A percentile compares a stretch with the other conserved stretches of the same genome.
These are phyloP conservation scores for Mus spretus DNA, from an alignment of 2,797 vertebrate species.

Conservation along the genomic window DNA sequence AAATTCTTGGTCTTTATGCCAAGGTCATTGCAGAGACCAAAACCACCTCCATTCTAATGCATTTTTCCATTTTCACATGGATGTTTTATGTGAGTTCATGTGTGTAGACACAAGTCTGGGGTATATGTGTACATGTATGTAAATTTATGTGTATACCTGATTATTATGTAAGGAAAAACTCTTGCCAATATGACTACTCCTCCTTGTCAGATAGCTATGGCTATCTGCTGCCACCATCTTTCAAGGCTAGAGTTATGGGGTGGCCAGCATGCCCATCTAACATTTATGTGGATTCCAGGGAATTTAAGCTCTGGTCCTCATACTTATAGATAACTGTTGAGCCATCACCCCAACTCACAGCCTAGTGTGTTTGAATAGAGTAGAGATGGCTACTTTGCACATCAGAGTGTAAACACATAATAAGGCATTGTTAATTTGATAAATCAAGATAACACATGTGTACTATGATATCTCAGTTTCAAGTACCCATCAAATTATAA, in stretches of 20 bases:
- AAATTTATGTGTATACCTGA: not conserved
- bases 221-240: too few species aligned
- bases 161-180: not conserved
- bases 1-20: not conserved
- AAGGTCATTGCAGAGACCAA: not conserved
- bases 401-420: not conserved
- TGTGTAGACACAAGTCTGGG: not conserved
- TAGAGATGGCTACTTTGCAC: not conserved
- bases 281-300: not conserved
- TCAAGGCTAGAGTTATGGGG: not conserved
- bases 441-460: not conserved
- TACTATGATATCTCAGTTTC: not conserved
- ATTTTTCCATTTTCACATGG: not conserved
- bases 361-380: not conserved
- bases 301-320: not conserved
- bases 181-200: not conserved
- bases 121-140: not conserved
- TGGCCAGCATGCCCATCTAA: too few species aligned
- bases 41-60: not conserved
- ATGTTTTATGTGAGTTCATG: not conserved
- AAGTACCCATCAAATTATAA: not conserved
- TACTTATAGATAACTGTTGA: not conserved
- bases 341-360: not conserved
- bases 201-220: not conserved
- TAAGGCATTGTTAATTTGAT: not conserved